A percentile compares a stretch with the other conserved stretches of the same genome.
Conservation (phyloP, 1,140 invertebrate species). For the Bombyx mandarina region DNA sequence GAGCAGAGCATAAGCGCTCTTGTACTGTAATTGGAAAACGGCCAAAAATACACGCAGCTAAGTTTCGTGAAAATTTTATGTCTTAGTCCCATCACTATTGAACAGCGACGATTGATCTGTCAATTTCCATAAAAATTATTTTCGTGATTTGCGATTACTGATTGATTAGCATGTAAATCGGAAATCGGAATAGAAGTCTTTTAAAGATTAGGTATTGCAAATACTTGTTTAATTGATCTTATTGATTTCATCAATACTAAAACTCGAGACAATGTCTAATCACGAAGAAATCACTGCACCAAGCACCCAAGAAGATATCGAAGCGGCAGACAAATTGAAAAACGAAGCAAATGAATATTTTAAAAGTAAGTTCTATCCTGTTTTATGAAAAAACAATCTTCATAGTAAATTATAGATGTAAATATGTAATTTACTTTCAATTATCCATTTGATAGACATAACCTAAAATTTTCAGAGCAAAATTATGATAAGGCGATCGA, state of each 20-base stretch:
- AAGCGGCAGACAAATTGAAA: slow-evolving; percentile 57
- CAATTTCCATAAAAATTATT: slow-evolving; percentile 25
- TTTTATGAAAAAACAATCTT: neutral
- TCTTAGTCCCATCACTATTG: slow-evolving; percentile 21
- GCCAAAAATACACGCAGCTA: neutral
- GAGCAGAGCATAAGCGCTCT: too few species aligned
- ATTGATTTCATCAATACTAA: slow-evolving; percentile 21
- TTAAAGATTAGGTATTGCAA: slow-evolving; percentile 34
- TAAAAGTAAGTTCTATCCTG: slow-evolving; percentile 49
- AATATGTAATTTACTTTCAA: too few species aligned
- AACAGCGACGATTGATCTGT: slow-evolving; percentile 21
- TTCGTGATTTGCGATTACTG: slow-evolving; percentile 35
- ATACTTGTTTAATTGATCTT: slow-evolving; percentile 11
- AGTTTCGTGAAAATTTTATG: neutral
- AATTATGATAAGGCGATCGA: slow-evolving; percentile 91
- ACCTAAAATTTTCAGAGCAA: slow-evolving; percentile 80
- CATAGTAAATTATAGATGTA: too few species aligned
- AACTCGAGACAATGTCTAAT: slow-evolving; percentile 37
- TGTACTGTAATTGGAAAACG: too few species aligned
- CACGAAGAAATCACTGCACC: slow-evolving; percentile 47
- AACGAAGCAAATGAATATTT: slow-evolving; percentile 64
- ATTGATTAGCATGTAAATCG: slow-evolving; percentile 32
- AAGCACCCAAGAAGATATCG: slow-evolving; percentile 49
- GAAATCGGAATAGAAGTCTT: slow-evolving; percentile 41
- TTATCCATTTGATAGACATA: slow-evolving; percentile 23